phyloP scores from a whole-genome alignment of 2,797 vertebrate genomes.

The Myotis daubentonii region DNA sequence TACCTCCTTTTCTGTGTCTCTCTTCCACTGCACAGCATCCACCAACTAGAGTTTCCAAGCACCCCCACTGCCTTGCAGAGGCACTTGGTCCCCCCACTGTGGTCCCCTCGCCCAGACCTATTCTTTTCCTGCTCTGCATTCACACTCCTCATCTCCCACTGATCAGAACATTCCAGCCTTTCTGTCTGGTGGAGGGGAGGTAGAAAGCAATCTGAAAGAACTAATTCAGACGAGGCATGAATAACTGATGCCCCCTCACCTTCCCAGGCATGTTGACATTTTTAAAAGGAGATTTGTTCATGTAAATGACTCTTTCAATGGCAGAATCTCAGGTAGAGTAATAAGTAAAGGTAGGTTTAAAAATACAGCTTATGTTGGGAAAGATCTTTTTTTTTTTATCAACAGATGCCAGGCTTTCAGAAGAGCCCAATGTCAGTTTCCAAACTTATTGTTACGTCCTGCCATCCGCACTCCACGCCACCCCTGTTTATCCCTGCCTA shows the following conservation, averaged over 20 bases:
- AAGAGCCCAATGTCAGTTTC: neutral
- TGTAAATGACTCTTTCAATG: conserved; percentile 22
- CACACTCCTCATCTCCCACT: neutral
- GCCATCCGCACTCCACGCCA: rapidly evolving
- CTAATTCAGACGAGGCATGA: neutral
- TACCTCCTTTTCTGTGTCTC: neutral
- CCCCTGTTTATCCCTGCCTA: neutral
- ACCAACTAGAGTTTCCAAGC: neutral
- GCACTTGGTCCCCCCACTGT: neutral
- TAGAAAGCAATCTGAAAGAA: neutral
- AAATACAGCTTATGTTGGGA: neutral
- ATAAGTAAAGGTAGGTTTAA: neutral
- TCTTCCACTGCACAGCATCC: rapidly evolving
- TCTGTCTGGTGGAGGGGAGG: neutral
- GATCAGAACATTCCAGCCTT: neutral
- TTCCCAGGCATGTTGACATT: neutral
- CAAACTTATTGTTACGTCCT: neutral
- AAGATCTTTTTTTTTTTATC: neutral
- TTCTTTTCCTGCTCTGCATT: neutral
- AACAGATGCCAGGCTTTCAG: neutral
- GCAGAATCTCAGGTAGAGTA: conserved; percentile 17
- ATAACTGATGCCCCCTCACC: neutral
- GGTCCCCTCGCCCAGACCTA: neutral
- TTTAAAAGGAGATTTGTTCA: neutral
- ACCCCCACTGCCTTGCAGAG: neutral